Evolutionary conservation across 2,888 invertebrate species (phyloP), one percentile per base, ranked within the genome.

Genomic region (Malthinus flaveolus): DNA sequence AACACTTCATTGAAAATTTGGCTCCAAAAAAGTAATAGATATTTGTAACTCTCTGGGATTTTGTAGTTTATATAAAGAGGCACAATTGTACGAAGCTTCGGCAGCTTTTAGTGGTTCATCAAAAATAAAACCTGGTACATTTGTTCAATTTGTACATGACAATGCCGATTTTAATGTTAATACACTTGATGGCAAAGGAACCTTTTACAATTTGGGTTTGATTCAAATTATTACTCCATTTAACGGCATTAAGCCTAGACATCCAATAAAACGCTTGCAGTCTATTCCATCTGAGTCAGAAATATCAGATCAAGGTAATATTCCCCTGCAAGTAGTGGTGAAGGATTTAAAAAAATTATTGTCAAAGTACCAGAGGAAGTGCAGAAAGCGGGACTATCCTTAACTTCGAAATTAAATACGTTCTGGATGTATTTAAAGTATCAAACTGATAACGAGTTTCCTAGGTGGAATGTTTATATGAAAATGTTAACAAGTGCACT

Each of bases 131-230:
- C 5, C 3, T 5, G 5, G 23, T 23, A 23, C 52, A 23, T 55
- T 48, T 44, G 35, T 55, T 39, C 55, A 55, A 64, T 73, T 69
- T 51, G 56, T 73, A 56, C 71, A 49, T 63, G 71, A 74, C 57
- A 73, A 74, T 64, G 70, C 72, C 0, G 72, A 72, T 64, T 62
- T 66, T 60, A 72, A 73, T 60, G 66, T 65, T 15, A 56, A 56
- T 46, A 71, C 68, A 36, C 61, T 71, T 35, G 67, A 68, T 50
- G 70, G 70, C 23, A 56, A 62, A 35, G 61, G 63, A 62, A 71
- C 71, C 37, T 67, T 71, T 49, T 70, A 71, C 54, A 63, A 60
- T 12, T 68, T 70, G 71, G 70, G 71, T 49, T 67, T 69, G 47
- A 71, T 73, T 34, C 62, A 61, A 60, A 55, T 61, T 47, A 62